A percentile compares a stretch with the other conserved stretches of the same genome.
These are phyloP conservation scores for Metallyticus violacea DNA, from an alignment of 2,888 invertebrate species.

Conservation along the genomic window DNA sequence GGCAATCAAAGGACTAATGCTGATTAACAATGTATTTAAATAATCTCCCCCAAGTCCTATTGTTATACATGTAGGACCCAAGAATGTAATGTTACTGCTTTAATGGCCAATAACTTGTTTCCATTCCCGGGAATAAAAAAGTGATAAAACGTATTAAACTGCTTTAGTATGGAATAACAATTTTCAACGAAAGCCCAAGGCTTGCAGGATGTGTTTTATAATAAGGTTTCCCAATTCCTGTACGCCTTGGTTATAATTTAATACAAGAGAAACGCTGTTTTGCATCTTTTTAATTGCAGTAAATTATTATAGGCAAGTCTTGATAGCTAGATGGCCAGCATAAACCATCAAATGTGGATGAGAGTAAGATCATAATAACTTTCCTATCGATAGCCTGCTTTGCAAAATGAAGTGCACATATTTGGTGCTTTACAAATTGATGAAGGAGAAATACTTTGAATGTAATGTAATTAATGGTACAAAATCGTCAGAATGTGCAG, in stretches of 20 bases:
- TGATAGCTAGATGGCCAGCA: background rate
- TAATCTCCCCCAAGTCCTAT: background rate
- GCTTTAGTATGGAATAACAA: background rate
- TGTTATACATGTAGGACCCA: background rate
- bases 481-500: no score
- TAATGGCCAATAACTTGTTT: background rate
- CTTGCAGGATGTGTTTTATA: background rate
- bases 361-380: background rate
- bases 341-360: background rate
- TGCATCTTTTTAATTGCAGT: conserved; percentile 8
- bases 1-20: background rate
- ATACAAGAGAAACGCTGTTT: background rate
- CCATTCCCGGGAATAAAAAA: background rate
- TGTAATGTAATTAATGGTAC: no score
- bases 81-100: background rate
- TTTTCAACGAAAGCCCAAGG: background rate
- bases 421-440: no score
- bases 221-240: background rate
- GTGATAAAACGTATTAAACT: background rate
- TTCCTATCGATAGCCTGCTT: background rate
- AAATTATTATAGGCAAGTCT: background rate
- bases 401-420: background rate
- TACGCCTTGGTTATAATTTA: conserved; percentile 2
- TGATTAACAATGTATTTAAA: background rate
- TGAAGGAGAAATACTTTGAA: no score